Evolutionary conservation across 2,888 invertebrate genomes (phyloP), one percentile per base, ranked within the genome.

Genomic region (Pyrocoelia pectoralis): DNA sequence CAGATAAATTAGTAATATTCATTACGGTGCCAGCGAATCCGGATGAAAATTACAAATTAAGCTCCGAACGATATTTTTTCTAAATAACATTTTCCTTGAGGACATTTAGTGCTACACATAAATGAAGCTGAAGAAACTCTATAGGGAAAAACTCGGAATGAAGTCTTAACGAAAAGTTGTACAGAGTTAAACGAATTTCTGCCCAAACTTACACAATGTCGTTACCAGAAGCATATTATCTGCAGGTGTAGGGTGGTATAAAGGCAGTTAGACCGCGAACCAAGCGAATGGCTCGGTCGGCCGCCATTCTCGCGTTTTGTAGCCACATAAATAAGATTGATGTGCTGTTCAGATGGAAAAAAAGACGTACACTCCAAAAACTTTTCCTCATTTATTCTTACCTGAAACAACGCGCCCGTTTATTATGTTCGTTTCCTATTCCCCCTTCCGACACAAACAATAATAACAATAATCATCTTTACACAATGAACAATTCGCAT

Each of bases 241-340:
- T 73, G 74, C 74, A 74, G 74, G 73, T 74, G 73, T 72, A 67
- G 67, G 66, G 68, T 55, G 60, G 68, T 59, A 33, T 33, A 58
- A 77, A 76, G 78, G 82, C 81, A 81, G 79, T 78, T 76, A 73
- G 76, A 81, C 84, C 84, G 84, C 84, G 85, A 84, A 83, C 84
- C 84, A 84, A 57, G 68, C 65, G 75, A 75, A 73, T 70, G 74
- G 73, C 68, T 71, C 69, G 73, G 72, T 70, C 72, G 71, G 73
- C 76, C 74, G 75, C 77, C 76, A 76, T 77, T 78, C 76, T 70
- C 74, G 74, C 78, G 79, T 78, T 80, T 81, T 81, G 80, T 80
- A 77, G 79, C 80, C 79, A 80, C 80, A 81, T 81, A 81, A 81
- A 81, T 80, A 80, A 80, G 80, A 81, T 80, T 80, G 79, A 80